Evolutionary conservation across 2,797 vertebrate species (phyloP).

Genomic region (Urophycis tenuis): DNA sequence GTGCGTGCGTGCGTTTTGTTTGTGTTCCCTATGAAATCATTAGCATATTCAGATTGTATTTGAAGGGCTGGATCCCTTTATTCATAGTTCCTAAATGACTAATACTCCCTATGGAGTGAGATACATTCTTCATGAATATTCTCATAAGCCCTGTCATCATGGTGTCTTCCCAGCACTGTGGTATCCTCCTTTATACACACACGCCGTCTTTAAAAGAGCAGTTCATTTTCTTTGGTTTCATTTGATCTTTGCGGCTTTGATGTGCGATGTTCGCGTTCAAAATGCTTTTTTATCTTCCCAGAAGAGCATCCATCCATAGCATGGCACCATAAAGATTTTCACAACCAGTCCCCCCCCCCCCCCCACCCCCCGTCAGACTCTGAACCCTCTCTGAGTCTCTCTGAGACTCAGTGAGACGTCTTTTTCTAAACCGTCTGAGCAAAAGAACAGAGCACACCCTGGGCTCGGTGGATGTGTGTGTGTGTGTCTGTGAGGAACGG

Average conservation of each 20-base stretch:
- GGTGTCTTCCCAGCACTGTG: background rate
- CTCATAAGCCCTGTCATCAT: background rate
- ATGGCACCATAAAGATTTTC: background rate
- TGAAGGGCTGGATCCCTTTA: background rate
- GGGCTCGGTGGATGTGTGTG: background rate
- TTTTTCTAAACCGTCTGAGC: background rate
- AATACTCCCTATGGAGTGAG: background rate
- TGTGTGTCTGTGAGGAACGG: background rate
- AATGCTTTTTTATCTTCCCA: background rate
- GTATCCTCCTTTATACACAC: background rate
- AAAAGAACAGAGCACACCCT: background rate
- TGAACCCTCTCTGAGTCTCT: background rate
- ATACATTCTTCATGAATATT: background rate
- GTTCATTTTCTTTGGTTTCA: background rate
- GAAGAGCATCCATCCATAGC: background rate
- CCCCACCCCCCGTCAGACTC: background rate
- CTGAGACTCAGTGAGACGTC: too few species aligned
- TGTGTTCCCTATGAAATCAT: background rate
- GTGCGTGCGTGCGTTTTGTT: background rate
- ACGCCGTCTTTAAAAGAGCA: background rate
- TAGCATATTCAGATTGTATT: background rate
- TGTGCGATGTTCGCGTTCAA: background rate
- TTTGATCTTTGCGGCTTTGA: background rate
- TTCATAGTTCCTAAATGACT: background rate
- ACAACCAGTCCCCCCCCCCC: too few species aligned